Conservation (phyloP, 2,888 invertebrate species). For the Actias luna region DNA sequence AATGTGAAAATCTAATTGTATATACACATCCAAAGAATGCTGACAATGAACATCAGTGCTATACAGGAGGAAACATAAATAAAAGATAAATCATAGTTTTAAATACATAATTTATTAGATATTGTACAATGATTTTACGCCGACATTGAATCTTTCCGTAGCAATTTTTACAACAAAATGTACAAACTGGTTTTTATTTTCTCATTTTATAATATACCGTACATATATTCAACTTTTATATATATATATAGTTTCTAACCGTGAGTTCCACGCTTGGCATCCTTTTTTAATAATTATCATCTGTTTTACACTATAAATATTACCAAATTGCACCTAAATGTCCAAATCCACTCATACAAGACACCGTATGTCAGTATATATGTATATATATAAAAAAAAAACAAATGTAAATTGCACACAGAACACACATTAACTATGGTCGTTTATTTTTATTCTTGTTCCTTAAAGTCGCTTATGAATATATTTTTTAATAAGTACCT, state of each 20-base stretch:
- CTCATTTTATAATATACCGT: not conserved
- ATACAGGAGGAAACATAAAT: conserved; percentile 20
- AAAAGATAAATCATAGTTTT: conserved; percentile 47
- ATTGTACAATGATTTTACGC: conserved; percentile 70
- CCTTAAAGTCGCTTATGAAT: conserved; percentile 8
- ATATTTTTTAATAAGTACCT: not conserved
- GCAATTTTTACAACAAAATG: conserved; percentile 16
- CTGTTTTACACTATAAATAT: conserved; percentile 16
- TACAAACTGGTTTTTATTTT: conserved; percentile 13
- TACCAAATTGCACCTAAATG: conserved; percentile 16
- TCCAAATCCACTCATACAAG: conserved; percentile 33
- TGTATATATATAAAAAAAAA: conserved; percentile 57
- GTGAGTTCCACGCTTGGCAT: conserved; percentile 13
- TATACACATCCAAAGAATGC: too few relatives aligned
- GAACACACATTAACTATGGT: conserved; percentile 30
- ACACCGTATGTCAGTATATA: conserved; percentile 39
- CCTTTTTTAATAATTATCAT: conserved; percentile 1
- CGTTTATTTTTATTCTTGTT: conserved; percentile 46
- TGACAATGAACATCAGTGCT: too few relatives aligned
- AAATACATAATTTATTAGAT: conserved; percentile 82
- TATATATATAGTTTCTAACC: conserved; percentile 9
- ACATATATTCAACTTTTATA: not conserved
- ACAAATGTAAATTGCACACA: conserved; percentile 35
- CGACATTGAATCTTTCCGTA: conserved; percentile 12
- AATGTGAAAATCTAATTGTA: too few relatives aligned